Conservation (phyloP, 2,797 vertebrate species). For the Pangasius djambal region DNA sequence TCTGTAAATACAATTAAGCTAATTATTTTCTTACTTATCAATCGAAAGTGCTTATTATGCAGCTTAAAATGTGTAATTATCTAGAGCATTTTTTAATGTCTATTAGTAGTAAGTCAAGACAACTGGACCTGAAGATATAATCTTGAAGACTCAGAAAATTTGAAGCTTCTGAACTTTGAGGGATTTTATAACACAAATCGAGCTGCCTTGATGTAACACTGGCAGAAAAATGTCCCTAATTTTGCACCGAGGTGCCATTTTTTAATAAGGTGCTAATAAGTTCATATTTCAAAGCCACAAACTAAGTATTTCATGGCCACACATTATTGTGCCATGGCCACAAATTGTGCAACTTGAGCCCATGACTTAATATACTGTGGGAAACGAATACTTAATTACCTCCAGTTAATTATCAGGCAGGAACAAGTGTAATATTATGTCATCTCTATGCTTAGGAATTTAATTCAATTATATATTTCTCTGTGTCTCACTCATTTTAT, state of each 20-base stretch:
- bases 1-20: not conserved
- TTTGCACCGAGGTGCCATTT: not conserved
- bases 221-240: not conserved
- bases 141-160: not conserved
- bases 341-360: not conserved
- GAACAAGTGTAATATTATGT: not conserved
- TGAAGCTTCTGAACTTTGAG: not conserved
- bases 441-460: not conserved
- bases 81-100: not conserved
- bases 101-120: not conserved
- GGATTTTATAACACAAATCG: not conserved
- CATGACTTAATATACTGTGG: not conserved
- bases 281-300: constrained; percentile 1
- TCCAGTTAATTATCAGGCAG: not conserved
- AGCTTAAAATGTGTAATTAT: not conserved
- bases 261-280: not conserved
- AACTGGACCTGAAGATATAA: not conserved
- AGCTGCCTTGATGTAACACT: not conserved
- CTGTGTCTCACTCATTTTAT: not conserved
- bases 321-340: not conserved
- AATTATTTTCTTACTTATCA: not conserved
- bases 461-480: not conserved
- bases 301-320: not conserved
- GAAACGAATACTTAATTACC: not conserved
- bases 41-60: not conserved